Base-by-base conservation (phyloP, 2,797 vertebrate genomes). In the Silurus lanzhouensis region DNA sequence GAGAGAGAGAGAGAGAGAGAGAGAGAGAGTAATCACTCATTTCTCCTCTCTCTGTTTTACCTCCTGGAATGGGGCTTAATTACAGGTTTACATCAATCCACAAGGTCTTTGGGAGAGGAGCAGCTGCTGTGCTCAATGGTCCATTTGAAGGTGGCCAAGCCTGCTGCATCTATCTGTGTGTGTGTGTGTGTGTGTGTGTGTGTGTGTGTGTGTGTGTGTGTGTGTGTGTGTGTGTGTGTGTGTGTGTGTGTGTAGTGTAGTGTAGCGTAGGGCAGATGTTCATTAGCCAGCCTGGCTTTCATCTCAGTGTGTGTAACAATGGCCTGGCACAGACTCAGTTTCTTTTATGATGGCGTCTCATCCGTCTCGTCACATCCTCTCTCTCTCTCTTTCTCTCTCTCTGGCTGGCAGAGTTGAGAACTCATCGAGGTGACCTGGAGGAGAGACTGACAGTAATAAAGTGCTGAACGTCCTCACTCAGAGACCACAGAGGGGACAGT, bases 291-390 rank as follows among this genome's bases (percentile, higher is more conserved):
- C 88, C 90, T 88, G 91, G 89, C 95, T 95, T 95, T 95, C 95
- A 96, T 96, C 95, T 95, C 92, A 89, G 91, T 85, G 86, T 90
- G 90, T 92, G 94, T 91, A 95, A 95, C 95, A 96, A 96, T 96
- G 91, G 92, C 87, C 91, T 95, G 94, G 93, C 94, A 94, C 90
- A 84, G 88, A 86, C 88, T 93, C 86, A 89, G 87, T 88, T 89
- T 92, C 93, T 94, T 94, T 95, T 93, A 94, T 92, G 92, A 91
- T 92, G 93, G 90, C 90, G 91, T 94, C 93, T 90, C 91, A 92
- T 93, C 91, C 91, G 92, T 93, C 93, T 93, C 92, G 89, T 90
- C 91, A 91, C 89, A 79, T 92, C 91, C 92, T 91, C 88, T 88
- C 89, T 83, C 89, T 83, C 74, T 72, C 92, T 92, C 92, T 93